Evolutionary conservation across 2,888 invertebrate species (phyloP), one percentile per base, ranked within the genome.

Genomic region (Sipha maydis): DNA sequence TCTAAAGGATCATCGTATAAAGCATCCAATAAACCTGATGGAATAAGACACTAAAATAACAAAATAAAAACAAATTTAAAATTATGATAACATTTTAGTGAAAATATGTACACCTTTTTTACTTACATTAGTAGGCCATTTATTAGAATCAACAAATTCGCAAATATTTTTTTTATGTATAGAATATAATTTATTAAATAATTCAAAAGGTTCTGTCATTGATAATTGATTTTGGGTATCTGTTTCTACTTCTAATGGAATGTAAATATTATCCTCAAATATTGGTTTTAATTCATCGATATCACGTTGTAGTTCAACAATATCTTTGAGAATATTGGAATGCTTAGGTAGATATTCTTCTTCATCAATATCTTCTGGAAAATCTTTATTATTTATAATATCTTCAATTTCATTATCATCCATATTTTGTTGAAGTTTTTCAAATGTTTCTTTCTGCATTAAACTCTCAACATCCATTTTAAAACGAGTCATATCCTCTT

Each of bases 1-100:
- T 96, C 95, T 96, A 96, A 91, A 95, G 93, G 91, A 95, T 94
- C 90, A 96, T 96, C 93, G 67, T 82, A 88, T n/a, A 88, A 82
- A 31, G 17, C 11, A 38, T 88, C 88, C 48, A 88, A 48, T 34
- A 88, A 67, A 80, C 88, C 31, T 67, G 88, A 80, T 31, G 88
- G 88, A 14, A 73, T 67, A 5, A 88, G 41, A 61, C 41, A 31
- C 88, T 88, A 48, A 88, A 88, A 84, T 73, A 11, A 73, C 38
- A 79, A 80, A 61, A 1, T 21, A 31, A 69, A 71, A 17, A 80
- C 34, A 67, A 73, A 73, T 48, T 80, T 28, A 80, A 56, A 75
- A 78, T 54, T 28, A 34, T 38, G n/a, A 41, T 28, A 21, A 71
- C 3, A 73, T 61, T 25, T 28, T n/a, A 80, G 31, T n/a, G 67